A percentile compares a stretch with the other conserved stretches of the same genome.
phyloP scores from a whole-genome alignment of 2,888 invertebrate species.

The Eudemis profundana region DNA sequence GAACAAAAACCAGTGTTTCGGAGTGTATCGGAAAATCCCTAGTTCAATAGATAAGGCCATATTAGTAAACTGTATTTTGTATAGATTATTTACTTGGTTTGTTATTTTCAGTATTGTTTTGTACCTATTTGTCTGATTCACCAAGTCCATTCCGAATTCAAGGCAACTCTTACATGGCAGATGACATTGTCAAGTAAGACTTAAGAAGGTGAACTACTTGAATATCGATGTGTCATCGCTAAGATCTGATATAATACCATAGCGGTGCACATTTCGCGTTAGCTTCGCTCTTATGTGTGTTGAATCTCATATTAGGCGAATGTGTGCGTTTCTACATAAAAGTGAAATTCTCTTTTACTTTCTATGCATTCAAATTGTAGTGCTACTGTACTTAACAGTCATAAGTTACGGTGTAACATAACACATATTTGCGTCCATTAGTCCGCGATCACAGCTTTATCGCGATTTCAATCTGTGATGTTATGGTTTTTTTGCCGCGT shows the following conservation, averaged over 20 bases:
- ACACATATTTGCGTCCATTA: slow-evolving; percentile 33
- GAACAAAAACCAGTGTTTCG: too few relatives aligned
- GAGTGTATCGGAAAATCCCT: too few relatives aligned
- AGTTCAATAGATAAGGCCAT: too few relatives aligned
- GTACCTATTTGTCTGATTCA: slow-evolving; percentile 29
- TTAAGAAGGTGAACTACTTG: slow-evolving; percentile 38
- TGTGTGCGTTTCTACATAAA: slow-evolving; percentile 31
- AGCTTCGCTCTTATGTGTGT: slow-evolving; percentile 12
- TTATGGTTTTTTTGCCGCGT: slow-evolving; percentile 51
- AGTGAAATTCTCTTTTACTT: slow-evolving; percentile 44
- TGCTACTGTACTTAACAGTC: slow-evolving; percentile 11
- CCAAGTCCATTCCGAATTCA: slow-evolving; percentile 35
- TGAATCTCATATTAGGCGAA: slow-evolving; percentile 21
- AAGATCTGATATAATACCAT: slow-evolving; percentile 28
- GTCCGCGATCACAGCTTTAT: slow-evolving; percentile 24
- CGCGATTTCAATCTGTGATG: slow-evolving; percentile 34
- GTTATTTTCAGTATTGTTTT: slow-evolving; percentile 9
- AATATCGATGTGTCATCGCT: slow-evolving; percentile 35
- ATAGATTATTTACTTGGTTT: slow-evolving; percentile 3
- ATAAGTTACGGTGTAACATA: slow-evolving; percentile 16
- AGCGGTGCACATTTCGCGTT: slow-evolving; percentile 24
- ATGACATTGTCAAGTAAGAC: slow-evolving; percentile 37
- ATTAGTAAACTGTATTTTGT: too few relatives aligned
- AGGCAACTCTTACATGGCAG: slow-evolving; percentile 38
- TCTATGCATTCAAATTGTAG: slow-evolving; percentile 40